Evolutionary conservation across 2,888 invertebrate species (phyloP).

Genomic region (Philonicus albiceps): DNA sequence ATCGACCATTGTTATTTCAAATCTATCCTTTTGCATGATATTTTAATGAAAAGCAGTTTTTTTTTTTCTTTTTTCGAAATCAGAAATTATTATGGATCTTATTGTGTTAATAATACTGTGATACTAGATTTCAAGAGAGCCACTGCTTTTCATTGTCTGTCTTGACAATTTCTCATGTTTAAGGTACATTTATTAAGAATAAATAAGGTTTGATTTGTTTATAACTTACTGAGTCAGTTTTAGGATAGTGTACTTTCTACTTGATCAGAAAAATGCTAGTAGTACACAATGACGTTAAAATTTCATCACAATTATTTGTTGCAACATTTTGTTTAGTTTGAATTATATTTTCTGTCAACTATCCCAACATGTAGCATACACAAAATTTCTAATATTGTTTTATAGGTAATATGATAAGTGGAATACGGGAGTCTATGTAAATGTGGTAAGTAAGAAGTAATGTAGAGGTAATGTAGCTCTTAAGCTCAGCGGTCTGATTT

Average conservation of each 20-base stretch:
- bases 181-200: neutral
- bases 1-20: neutral
- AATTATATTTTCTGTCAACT: neutral
- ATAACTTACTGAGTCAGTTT: neutral
- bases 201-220: neutral
- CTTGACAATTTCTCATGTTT: neutral
- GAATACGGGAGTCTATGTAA: neutral
- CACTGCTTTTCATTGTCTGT: conserved; percentile 6
- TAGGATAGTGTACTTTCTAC: neutral
- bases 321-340: neutral
- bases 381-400: neutral
- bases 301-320: neutral
- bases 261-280: neutral
- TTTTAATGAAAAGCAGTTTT: neutral
- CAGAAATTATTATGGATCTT: conserved; percentile 25
- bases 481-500: neutral
- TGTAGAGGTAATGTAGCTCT: neutral
- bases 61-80: neutral
- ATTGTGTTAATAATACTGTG: conserved; percentile 35
- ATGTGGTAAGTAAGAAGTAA: neutral
- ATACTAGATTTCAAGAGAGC: conserved; percentile 28
- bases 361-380: neutral
- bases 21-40: neutral
- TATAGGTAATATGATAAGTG: neutral
- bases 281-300: neutral